A percentile compares a stretch with the other conserved stretches of the same genome.
Evolutionary conservation across 1,140 invertebrate species (phyloP).

Genomic region (Drosophila melanica): DNA sequence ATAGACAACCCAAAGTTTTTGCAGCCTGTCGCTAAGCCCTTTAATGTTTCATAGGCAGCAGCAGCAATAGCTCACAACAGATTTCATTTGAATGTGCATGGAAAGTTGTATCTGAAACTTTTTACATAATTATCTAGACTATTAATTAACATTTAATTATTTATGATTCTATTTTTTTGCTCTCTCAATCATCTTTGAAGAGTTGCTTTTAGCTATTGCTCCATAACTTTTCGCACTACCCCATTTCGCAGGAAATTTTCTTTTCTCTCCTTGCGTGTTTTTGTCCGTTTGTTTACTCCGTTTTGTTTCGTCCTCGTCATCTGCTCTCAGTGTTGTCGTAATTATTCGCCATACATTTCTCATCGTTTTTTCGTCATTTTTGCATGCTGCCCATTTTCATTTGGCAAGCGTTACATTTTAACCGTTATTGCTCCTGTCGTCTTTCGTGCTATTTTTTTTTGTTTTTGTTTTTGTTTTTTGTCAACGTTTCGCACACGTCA

Average conservation of each 20-base stretch:
- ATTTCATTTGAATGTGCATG: too few relatives aligned
- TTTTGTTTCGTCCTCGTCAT: slow-evolving; percentile 20
- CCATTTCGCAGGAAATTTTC: background rate
- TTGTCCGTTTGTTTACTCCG: slow-evolving; percentile 33
- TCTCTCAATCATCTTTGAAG: too few relatives aligned
- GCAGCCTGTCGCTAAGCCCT: too few relatives aligned
- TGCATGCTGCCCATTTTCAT: slow-evolving; percentile 54
- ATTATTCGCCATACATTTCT: slow-evolving; percentile 1
- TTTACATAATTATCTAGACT: too few relatives aligned
- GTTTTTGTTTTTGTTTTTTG: background rate
- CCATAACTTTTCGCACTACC: too few relatives aligned
- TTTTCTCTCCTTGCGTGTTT: slow-evolving; percentile 8
- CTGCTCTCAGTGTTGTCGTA: background rate
- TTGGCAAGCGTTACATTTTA: slow-evolving; percentile 51
- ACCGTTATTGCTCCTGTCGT: slow-evolving; percentile 44
- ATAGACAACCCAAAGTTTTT: too few relatives aligned
- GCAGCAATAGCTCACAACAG: too few relatives aligned
- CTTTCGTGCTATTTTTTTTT: slow-evolving; percentile 15
- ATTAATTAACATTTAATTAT: too few relatives aligned
- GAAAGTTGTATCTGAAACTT: too few relatives aligned
- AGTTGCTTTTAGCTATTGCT: too few relatives aligned
- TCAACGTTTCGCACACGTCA: slow-evolving; percentile 54
- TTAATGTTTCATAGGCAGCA: too few relatives aligned
- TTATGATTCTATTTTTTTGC: too few relatives aligned
- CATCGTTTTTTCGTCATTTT: slow-evolving; percentile 45